These are phyloP conservation scores for Otus sunia DNA, from an alignment of 2,113 vertebrate genomes.

Conservation along the genomic window DNA sequence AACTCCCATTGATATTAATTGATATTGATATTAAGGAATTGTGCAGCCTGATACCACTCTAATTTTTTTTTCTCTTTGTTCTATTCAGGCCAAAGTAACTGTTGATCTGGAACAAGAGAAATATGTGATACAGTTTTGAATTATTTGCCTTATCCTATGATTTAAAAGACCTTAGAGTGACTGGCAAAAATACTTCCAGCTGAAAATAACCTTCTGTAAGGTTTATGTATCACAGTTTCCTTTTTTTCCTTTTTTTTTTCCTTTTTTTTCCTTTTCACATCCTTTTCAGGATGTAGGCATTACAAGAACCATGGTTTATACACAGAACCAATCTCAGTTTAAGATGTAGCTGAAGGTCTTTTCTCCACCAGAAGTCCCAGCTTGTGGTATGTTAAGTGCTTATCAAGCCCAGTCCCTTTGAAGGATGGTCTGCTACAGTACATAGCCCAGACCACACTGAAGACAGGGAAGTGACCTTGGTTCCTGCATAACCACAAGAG, in stretches of 20 bases:
- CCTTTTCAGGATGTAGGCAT: neutral
- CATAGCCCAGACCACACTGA: neutral
- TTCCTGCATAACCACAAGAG: neutral
- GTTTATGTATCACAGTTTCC: neutral
- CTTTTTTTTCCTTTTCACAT: too few species aligned
- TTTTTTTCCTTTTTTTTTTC: neutral
- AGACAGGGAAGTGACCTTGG: neutral
- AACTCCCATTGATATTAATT: neutral
- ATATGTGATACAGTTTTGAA: neutral
- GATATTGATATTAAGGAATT: neutral
- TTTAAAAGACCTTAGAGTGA: neutral
- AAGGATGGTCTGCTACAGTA: neutral
- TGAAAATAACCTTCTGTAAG: neutral
- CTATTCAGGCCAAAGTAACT: neutral
- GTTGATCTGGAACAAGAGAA: neutral
- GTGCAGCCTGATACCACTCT: neutral
- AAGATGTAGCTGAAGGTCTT: neutral
- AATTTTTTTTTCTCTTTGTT: neutral
- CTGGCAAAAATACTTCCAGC: neutral
- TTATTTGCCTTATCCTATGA: neutral
- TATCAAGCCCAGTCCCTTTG: neutral
- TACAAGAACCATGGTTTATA: neutral
- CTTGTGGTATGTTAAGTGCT: neutral
- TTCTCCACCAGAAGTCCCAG: neutral
- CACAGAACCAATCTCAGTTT: neutral